Base-by-base conservation (phyloP, 2,797 vertebrate genomes). In the Lagorchestes hirsutus region DNA sequence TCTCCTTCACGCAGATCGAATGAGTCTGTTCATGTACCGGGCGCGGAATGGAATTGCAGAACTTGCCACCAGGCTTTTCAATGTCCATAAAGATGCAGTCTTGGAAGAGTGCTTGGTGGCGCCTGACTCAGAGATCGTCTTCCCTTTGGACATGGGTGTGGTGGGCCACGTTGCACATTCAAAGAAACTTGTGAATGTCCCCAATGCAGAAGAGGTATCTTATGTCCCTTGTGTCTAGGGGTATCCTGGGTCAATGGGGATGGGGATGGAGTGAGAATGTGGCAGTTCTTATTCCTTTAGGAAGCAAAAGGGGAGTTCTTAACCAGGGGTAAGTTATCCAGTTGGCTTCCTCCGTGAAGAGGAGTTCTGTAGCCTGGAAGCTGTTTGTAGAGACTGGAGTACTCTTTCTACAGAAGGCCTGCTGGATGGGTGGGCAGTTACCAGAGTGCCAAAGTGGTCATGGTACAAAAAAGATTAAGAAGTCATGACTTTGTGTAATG, bases 21-120 rank as follows among this genome's bases (percentile, higher is more conserved):
- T 99, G 99, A 99, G 99, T 54, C 99, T 99, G 52, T 99, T 99
- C 98, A 99, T 99, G 99, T 99, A 99, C 98, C 98, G 99, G 57
- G 98, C 99, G 98, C 99, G 99, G 93, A 99, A 99, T 1, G 99
- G 99, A n/a, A 98, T 98, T 0, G 99, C 99, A 0, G 99, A 99
- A 98, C 98, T 99, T 18, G 99, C 99, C 56, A 99, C 99, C 13
- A 99, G 99, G 93, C 98, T 99, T 95, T 99, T 99, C 94, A 99
- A 99, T 0, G 99, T 99, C 90, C 97, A 99, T 93, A 99, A 99
- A 97, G 98, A 99, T 40, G 98, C 99, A 0, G 12, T 28, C 28
- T 96, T 99, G 0, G 99, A 99, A 0, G 99, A 99, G 0, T 99
- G 99, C 94, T 98, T 99, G 98, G 99, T 99, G 97, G 92, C 40